Evolutionary conservation across 2,113 vertebrate genomes (phyloP).

Genomic region (Vidua chalybeata): DNA sequence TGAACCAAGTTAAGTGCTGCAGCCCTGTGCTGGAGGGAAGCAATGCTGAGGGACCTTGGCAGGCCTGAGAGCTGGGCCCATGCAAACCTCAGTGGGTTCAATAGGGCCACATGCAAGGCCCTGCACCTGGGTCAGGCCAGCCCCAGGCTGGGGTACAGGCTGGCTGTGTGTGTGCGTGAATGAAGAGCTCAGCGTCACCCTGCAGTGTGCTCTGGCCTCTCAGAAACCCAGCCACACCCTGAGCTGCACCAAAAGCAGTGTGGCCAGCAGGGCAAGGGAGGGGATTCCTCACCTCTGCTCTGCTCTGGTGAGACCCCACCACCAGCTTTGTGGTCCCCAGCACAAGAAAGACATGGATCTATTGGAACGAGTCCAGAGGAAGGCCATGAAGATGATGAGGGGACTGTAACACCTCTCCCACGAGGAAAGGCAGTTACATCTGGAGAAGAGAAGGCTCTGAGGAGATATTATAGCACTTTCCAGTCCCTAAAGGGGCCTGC

Average conservation of each 20-base stretch:
- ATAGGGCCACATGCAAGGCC: neutral
- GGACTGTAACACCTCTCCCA: neutral
- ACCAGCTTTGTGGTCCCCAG: neutral
- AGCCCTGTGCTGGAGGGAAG: neutral
- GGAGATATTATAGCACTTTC: neutral
- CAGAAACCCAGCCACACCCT: neutral
- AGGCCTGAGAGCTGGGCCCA: too few species aligned
- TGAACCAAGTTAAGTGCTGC: too few species aligned
- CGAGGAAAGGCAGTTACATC: neutral
- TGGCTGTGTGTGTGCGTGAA: neutral
- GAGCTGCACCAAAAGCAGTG: neutral
- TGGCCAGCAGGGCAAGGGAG: neutral
- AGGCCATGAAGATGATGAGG: rapidly evolving
- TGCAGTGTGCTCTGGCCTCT: too few species aligned
- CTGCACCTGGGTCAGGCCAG: neutral
- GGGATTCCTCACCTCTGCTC: neutral
- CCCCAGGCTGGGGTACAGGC: neutral
- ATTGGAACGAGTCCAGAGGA: neutral
- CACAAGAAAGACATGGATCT: neutral
- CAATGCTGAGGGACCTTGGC: neutral
- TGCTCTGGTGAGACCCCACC: neutral
- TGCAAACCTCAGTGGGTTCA: neutral
- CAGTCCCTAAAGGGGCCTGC: neutral
- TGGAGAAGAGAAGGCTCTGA: neutral
- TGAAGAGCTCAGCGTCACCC: neutral